Evolutionary conservation across 23 tunicate species (phyloP), one percentile per base, ranked within the genome.

Genomic region (Halocynthia aurantium): DNA sequence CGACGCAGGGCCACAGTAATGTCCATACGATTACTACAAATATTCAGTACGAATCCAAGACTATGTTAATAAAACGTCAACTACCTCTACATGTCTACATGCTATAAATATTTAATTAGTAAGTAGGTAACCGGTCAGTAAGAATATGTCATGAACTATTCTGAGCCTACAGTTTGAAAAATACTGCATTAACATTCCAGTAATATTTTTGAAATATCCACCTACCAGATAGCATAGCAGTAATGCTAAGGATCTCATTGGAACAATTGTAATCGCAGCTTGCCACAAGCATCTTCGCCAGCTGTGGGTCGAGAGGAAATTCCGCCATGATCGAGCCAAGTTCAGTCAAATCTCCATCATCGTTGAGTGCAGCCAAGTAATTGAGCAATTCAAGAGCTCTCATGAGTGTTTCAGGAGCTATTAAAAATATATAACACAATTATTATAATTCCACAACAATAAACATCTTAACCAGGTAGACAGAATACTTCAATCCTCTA

Each of bases 311-410:
- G 61, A 96, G 96, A 52, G 99, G 99, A 72, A 96, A 96, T 72
- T 96, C 99, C 19, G 99, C 99, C 99, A 96, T 96, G 71, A 96
- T 96, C 52, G 96, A 77, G 20, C 99, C 99, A 51, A 96, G 82
- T 53, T 88, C 95, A 7, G 99, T 94, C 53, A 94, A 56, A 57
- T 94, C 99, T 52, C 99, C 99, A 61, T 94, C 99, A 57, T 94
- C 99, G 55, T 88, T 94, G 51, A 94, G 81, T 53, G 99, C 99
- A 7, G 93, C 94, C 64, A 94, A 69, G 69, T 94, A 94, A 70
- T 94, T 94, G 79, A 94, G 95, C 1, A 88, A 74, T 63, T 94
- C 99, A 52, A 94, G 69, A 4, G 99, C 95, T 21, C 95, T 83
- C 94, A 94, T 88, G 68, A 94, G 67, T 8, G 99, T 88, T 74